Base-by-base conservation (phyloP, 1,140 invertebrate genomes). In the Philaenus spumarius region DNA sequence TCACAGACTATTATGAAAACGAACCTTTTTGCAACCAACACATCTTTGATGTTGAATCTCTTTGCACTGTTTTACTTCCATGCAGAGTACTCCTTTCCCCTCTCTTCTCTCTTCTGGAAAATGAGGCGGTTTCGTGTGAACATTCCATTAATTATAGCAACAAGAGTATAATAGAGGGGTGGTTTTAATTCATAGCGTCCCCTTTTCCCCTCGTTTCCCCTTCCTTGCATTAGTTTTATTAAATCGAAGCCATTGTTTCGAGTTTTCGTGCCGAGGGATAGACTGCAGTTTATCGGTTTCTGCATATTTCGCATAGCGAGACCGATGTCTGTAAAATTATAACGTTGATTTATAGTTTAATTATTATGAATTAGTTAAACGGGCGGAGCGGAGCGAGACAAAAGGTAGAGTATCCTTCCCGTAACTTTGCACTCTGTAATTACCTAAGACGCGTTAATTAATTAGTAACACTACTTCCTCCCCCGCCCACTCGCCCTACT, bases 61-160 rank as follows among this genome's bases (percentile, higher is more conserved):
- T 30, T 30, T 30, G 26, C 26, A 30, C 26, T 3, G n/a, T 19
- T 22, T 23, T 22, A 24, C 9, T 22, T 24, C 48, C 48, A 35
- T 24, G 48, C 48, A 23, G 34, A 6, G 7, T 12, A 17, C 48
- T n/a, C 48, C 23, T 26, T 51, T 15, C 24, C 17, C 19, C 19
- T 9, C n/a, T 17, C 14, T 34, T 20, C 50, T 22, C 34, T 39
- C 50, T 53, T 53, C 30, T 6, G 39, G 39, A 56, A 64, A 64
- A 64, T 52, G 58, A 61, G 62, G 51, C 57, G 62, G 62, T 64
- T 59, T 59, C 62, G 55, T 62, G 63, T 58, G 58, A 62, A 62
- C 63, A 62, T 62, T 64, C 60, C 63, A 64, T 65, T 65, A 65
- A 65, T 65, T 65, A 64, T 59, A 43, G 61, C 58, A 60, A 62